Base-by-base conservation (phyloP, 2,888 invertebrate species). In the Spodoptera littoralis region DNA sequence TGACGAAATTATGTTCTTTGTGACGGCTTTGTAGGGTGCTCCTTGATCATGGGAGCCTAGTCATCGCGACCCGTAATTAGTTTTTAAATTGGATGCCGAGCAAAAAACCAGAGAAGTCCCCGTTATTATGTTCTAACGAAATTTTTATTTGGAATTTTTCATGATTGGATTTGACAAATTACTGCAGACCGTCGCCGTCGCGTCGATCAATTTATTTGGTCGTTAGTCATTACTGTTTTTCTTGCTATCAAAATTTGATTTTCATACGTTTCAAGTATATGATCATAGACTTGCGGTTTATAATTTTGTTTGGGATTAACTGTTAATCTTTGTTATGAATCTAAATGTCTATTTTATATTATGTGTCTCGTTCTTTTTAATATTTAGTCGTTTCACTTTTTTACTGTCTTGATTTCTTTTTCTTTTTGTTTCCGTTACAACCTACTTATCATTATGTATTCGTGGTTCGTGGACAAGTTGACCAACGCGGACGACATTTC, bases 121-220 rank as follows among this genome's bases (percentile, higher is more conserved):
- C 90, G 89, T 90, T 90, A 91, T 92, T 90, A 90, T 86, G 83
- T 80, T 90, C 89, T 89, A 90, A 88, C 82, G 88, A 87, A 89
- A 85, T 83, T 88, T 84, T 85, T 85, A 83, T 87, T 86, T 86
- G 81, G 84, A 84, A 85, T 85, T 84, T 86, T 86, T 86, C 83
- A 81, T 91, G 91, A 93, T 92, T 91, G 88, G 89, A 88, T 91
- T 90, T 93, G 92, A 93, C 92, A 92, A 92, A 93, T 93, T 92
- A 90, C 90, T 84, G 81, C 76, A 64, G 84, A 83, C 76, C 68
- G 83, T 44, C 47, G 73, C 76, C 68, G 83, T 44, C 47, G 73
- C 83, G 84, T 74, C 83, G 84, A 84, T 83, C 86, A 87, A 88
- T 89, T 90, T 88, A 87, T 86, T 88, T 85, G 80, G 84, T 87